Evolutionary conservation across 2,888 invertebrate genomes (phyloP).

Genomic region (Sepiola atlantica): DNA sequence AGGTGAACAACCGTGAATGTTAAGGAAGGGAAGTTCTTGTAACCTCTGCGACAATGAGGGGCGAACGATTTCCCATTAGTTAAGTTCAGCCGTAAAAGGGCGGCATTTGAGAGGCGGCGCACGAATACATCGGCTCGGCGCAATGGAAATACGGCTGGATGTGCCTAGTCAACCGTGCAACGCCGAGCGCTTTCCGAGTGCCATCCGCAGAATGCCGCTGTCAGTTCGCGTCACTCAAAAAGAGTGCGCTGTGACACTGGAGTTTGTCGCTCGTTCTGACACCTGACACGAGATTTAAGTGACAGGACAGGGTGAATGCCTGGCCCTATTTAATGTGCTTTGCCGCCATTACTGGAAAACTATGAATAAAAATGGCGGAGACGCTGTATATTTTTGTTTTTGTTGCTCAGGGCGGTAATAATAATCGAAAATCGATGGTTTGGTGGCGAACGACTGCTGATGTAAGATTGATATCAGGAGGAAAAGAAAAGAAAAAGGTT

Average conservation of each 20-base stretch:
- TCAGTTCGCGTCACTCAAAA: constrained; percentile 10
- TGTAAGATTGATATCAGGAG: not conserved
- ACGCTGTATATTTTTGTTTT: not conserved
- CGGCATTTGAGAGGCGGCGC: not conserved
- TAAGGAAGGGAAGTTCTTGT: not conserved
- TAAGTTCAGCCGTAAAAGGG: constrained; percentile 20
- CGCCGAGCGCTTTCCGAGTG: not conserved
- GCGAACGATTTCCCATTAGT: constrained; percentile 10
- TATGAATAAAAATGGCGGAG: not conserved
- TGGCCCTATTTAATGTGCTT: constrained; percentile 10
- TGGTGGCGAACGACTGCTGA: constrained; percentile 32
- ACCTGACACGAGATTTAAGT: constrained; percentile 10
- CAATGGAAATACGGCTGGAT: constrained; percentile 20
- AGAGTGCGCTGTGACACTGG: not conserved
- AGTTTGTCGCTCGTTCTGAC: constrained; percentile 32
- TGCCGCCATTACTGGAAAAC: not conserved
- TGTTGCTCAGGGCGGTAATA: constrained; percentile 2
- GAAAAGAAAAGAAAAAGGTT: not conserved
- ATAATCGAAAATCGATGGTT: constrained; percentile 20
- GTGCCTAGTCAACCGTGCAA: constrained; percentile 13
- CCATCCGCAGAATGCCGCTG: constrained; percentile 11
- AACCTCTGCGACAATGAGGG: constrained; percentile 19
- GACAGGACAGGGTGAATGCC: constrained; percentile 32
- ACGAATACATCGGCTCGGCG: constrained; percentile 6
- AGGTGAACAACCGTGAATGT: not conserved